Evolutionary conservation across 35 echinoderm and acorn worm species (phyloP).

Genomic region (Nesometra sesokonis): DNA sequence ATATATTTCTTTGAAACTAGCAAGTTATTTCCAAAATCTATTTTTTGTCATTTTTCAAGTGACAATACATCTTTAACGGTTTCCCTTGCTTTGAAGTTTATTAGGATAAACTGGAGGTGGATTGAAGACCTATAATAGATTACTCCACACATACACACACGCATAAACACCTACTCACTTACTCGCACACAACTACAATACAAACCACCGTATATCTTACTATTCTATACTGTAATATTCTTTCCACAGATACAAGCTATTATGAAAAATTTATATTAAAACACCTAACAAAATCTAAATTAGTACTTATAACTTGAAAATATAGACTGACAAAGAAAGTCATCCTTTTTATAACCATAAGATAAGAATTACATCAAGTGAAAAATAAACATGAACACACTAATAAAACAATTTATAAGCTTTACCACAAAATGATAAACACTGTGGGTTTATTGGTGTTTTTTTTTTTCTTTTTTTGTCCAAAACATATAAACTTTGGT

Average conservation of each 20-base stretch:
- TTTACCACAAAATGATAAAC: background rate
- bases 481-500: background rate
- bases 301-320: slow-evolving; percentile 1
- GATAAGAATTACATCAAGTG: background rate
- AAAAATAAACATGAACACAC: background rate
- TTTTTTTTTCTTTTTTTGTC: background rate
- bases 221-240: background rate
- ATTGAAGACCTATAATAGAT: background rate
- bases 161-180: background rate
- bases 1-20: too few species aligned
- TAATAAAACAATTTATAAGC: background rate
- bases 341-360: background rate
- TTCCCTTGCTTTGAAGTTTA: background rate
- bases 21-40: too few species aligned
- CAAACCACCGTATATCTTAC: background rate
- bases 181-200: background rate
- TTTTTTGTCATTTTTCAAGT: too few species aligned
- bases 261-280: background rate
- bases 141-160: background rate
- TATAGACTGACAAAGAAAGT: background rate
- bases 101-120: background rate
- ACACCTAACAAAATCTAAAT: background rate
- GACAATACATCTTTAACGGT: too few species aligned
- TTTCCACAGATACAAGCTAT: background rate
- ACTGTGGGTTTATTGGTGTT: background rate